Conservation (phyloP, 92 coral and sea anemone genomes). For the Parazoanthus darwini region DNA sequence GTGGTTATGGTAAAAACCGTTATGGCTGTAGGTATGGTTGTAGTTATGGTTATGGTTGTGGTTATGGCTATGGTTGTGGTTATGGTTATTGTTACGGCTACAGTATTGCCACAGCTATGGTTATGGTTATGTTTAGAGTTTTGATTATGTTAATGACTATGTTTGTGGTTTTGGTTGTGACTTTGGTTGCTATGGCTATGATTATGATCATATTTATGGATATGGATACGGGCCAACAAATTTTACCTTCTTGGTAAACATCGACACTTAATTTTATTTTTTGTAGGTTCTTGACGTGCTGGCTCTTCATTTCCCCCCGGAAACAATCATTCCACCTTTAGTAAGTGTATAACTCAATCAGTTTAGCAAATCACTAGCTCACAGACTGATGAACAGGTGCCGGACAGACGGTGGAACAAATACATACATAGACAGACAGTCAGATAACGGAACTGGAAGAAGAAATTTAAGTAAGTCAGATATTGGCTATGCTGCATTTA, state of each 20-base stretch:
- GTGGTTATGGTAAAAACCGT: too few species aligned
- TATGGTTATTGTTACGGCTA: too few species aligned
- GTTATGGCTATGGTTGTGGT: too few species aligned
- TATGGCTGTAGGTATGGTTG: too few species aligned
- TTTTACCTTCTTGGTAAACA: background rate
- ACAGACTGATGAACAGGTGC: background rate
- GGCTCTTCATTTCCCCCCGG: constrained; percentile 97
- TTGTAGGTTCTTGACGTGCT: constrained; percentile 89
- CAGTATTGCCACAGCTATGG: too few species aligned
- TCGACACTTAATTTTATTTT: background rate
- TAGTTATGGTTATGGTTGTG: too few species aligned
- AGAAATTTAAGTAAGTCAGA: background rate
- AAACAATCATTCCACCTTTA: constrained; percentile 92
- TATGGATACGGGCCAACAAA: background rate
- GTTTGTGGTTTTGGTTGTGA: too few species aligned
- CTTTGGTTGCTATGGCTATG: too few species aligned
- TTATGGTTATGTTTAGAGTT: too few species aligned
- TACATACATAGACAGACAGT: background rate
- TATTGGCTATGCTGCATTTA: background rate
- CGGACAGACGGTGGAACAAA: background rate
- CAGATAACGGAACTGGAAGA: background rate
- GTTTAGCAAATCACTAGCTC: background rate
- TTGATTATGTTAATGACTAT: too few species aligned
- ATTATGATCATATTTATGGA: too few species aligned
- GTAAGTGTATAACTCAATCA: constrained; percentile 36